Evolutionary conservation across 2,888 invertebrate species (phyloP), one percentile per base, ranked within the genome.

Genomic region (Lymantria monacha): DNA sequence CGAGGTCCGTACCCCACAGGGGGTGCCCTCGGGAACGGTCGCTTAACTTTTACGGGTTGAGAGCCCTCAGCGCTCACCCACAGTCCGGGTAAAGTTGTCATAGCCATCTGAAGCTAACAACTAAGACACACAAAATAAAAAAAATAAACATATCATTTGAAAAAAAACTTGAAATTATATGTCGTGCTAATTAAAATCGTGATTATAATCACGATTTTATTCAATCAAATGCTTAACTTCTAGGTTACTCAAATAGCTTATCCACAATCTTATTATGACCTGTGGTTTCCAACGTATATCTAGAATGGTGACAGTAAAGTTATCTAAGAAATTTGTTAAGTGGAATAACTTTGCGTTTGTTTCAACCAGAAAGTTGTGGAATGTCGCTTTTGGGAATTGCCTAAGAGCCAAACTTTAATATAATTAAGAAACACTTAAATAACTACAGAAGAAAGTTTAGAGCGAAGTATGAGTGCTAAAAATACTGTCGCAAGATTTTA

Each of bases 301-400:
- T 70, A 58, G 68, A 66, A 70, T 33, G 33, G 64, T 5, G 53
- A 51, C 61, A 63, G 59, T 65, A 51, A 68, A 73, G 68, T 68
- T 69, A 71, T 63, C 61, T 64, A 53, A 58, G 59, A 72, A 69
- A 70, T 72, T 66, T 66, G 72, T 73, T 60, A 72, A 73, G 69
- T 68, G 68, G 66, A 66, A 63, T 66, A 67, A 69, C 69, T 67
- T 69, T 48, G 1, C 14, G 30, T 69, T 69, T 68, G 65, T 70
- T 68, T 66, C 58, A 57, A 61, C 66, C 56, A 55, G 62, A 69
- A 72, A 73, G 63, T 74, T 69, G 56, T 51, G 60, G 72, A 73
- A 72, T 74, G 70, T 73, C 70, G 59, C 72, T 63, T 66, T 69
- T 48, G 69, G 72, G 71, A 65, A 70, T 70, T 71, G 65, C 65